Base-by-base conservation (phyloP, 2,888 invertebrate genomes). In the Agriopis aurantiaria region DNA sequence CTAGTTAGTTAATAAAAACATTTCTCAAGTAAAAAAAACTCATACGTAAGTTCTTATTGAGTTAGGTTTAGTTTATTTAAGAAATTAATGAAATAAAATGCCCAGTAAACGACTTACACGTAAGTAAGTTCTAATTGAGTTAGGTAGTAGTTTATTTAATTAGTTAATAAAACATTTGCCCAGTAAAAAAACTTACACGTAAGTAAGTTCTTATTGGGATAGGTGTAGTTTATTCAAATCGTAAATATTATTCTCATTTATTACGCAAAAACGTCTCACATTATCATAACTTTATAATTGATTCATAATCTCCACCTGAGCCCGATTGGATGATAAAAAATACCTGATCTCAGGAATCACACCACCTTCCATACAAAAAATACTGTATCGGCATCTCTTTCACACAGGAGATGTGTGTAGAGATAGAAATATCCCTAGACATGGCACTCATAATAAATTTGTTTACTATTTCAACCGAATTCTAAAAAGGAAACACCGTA, bases 291-390 rank as follows among this genome's bases (percentile, higher is more conserved):
- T 60, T 71, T 58, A 65, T 78, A 82, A 82, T 84, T 84, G 78
- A 84, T 80, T 81, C 81, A 81, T 82, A 77, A 73, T 57, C 60
- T 67, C 73, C 85, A 85, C 84, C 85, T 85, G 85, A 82, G 78
- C 76, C 84, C 85, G 84, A 88, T 89, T 75, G 78, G 76, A 43
- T 75, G 77, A 73, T 80, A 88, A 91, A 91, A 76, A 74, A 65
- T 33, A 17, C 60, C 83, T 87, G 88, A 91, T 83, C 82, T 83
- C 82, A 79, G 85, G 90, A 89, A 92, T 93, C 93, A 92, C 93
- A 93, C 93, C 43, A 9, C 33, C 91, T 92, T 93, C 89, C 79
- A 86, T 82, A 86, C 87, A 93, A 93, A 93, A 92, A 92, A 90
- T 80, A 83, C 62, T 60, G 85, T 84, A 86, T 82, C 88, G 86